Evolutionary conservation across 2,797 vertebrate genomes (phyloP).

Genomic region (Luscinia megarhynchos): DNA sequence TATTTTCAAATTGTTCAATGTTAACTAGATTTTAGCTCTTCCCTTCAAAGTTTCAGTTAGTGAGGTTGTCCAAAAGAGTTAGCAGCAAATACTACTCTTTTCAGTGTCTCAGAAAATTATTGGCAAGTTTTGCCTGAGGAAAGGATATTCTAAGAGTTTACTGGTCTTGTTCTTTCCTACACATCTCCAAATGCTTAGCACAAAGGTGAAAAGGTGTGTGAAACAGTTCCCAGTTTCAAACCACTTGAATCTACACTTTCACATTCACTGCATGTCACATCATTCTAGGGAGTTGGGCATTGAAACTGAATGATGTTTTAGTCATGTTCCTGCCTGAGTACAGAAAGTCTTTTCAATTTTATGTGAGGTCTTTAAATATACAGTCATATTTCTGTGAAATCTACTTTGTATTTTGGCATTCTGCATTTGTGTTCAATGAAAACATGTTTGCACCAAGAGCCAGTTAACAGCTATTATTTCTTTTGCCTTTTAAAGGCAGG

Average conservation of each 20-base stretch:
- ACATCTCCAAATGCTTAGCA: background rate
- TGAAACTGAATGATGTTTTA: background rate
- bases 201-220: background rate
- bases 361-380: background rate
- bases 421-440: constrained; percentile 22
- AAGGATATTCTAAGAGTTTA: background rate
- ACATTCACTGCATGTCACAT: background rate
- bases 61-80: background rate
- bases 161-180: background rate
- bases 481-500: background rate
- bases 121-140: background rate
- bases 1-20: background rate
- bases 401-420: background rate
- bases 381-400: background rate
- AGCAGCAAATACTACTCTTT: background rate
- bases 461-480: background rate
- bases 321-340: background rate
- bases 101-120: background rate
- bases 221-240: background rate
- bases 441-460: background rate
- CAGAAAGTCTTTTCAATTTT: background rate
- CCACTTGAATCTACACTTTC: background rate
- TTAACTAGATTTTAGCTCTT: background rate
- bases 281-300: background rate
- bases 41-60: background rate